Conservation (phyloP, 1,140 invertebrate species). For the Charaxes varanes region DNA sequence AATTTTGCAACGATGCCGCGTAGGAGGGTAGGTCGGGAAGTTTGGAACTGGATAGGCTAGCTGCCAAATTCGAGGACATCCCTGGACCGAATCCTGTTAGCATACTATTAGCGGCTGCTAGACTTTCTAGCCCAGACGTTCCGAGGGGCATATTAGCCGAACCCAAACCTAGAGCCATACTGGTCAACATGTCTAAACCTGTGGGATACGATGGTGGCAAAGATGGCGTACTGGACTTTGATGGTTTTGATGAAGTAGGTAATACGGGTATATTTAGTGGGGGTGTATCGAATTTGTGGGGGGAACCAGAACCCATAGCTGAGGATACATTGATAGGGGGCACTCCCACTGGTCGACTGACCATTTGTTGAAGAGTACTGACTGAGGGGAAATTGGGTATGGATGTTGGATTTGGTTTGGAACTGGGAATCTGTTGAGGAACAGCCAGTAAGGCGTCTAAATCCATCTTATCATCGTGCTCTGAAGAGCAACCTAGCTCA, state of each 20-base stretch:
- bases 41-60: slow-evolving; percentile 54
- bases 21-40: slow-evolving; percentile 65
- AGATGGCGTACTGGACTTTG: slow-evolving; percentile 50
- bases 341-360: slow-evolving; percentile 63
- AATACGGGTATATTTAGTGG: slow-evolving; percentile 67
- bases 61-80: slow-evolving; percentile 58
- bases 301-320: slow-evolving; percentile 56
- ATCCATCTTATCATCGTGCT: slow-evolving; percentile 74
- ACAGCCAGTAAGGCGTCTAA: slow-evolving; percentile 72
- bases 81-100: slow-evolving; percentile 56
- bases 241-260: slow-evolving; percentile 59
- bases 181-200: slow-evolving; percentile 69
- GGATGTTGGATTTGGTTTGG: slow-evolving; percentile 54
- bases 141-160: slow-evolving; percentile 56
- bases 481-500: slow-evolving; percentile 71
- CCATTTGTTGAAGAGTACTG: slow-evolving; percentile 70
- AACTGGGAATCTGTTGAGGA: slow-evolving; percentile 70
- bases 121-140: slow-evolving; percentile 47
- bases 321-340: slow-evolving; percentile 67
- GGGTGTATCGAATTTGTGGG: slow-evolving; percentile 68
- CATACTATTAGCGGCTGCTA: slow-evolving; percentile 69
- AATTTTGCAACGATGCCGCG: slow-evolving; percentile 57
- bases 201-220: slow-evolving; percentile 55
- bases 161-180: slow-evolving; percentile 68
- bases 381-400: slow-evolving; percentile 68